Percentiles rank a stretch among this genome's conserved stretches.
phyloP scores from a whole-genome alignment of 2,113 vertebrate species.

The Motacilla tschutschensis region DNA sequence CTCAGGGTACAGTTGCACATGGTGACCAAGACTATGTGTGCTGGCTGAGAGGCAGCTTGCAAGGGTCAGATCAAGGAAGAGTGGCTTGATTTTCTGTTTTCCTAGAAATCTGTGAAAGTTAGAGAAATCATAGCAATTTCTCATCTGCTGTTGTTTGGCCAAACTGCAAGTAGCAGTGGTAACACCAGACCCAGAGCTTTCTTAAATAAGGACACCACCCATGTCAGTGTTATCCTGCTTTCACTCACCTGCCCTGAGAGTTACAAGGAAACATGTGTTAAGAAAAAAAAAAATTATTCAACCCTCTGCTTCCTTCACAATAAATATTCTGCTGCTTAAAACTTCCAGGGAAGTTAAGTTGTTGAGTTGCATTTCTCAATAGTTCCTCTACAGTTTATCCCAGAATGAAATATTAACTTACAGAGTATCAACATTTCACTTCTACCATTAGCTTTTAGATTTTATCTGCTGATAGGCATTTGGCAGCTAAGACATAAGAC shows the following conservation, averaged over 20 bases:
- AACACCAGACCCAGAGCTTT: background rate
- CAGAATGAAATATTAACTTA: background rate
- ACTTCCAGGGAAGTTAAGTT: background rate
- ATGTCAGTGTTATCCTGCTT: background rate
- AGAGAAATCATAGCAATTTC: accelerated
- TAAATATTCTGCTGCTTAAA: background rate
- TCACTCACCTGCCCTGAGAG: background rate
- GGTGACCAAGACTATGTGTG: background rate
- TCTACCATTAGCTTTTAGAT: background rate
- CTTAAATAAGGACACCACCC: background rate
- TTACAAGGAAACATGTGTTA: background rate
- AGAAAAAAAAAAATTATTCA: background rate
- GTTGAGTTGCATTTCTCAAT: background rate
- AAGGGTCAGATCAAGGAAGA: background rate
- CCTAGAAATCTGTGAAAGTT: background rate
- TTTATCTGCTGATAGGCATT: background rate
- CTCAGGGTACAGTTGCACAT: background rate
- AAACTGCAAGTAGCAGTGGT: background rate
- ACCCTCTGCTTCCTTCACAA: background rate
- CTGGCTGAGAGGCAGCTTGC: background rate
- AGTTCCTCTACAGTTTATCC: background rate
- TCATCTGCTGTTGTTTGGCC: background rate
- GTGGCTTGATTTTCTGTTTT: background rate
- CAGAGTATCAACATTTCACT: background rate
- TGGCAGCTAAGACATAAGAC: background rate